Conservation (phyloP, 2,113 vertebrate species). For the Bubalus kerabau region DNA sequence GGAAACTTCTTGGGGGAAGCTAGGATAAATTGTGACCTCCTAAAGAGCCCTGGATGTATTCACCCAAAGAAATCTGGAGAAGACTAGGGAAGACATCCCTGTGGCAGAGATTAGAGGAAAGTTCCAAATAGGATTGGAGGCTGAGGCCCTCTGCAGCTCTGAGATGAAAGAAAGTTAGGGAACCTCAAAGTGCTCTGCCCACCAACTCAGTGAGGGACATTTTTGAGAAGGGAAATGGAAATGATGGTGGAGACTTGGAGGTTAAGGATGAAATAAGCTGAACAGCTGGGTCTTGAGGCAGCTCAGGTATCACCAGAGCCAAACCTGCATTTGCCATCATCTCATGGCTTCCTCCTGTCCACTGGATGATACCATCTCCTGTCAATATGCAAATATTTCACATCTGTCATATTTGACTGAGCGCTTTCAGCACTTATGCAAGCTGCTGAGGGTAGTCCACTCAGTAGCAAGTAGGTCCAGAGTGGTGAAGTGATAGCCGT, state of each 20-base stretch:
- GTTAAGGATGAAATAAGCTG: background rate
- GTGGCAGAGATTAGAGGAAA: background rate
- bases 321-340: background rate
- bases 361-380: background rate
- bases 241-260: background rate
- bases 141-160: background rate
- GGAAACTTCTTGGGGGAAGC: background rate
- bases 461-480: background rate
- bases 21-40: background rate
- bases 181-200: background rate
- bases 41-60: background rate
- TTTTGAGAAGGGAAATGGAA: background rate
- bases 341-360: background rate
- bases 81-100: background rate
- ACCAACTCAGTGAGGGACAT: background rate
- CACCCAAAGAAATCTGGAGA: background rate
- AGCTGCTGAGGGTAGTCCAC: background rate
- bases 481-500: background rate
- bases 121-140: background rate
- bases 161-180: background rate
- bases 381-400: background rate
- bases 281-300: background rate
- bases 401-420: background rate
- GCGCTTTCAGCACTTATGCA: background rate
- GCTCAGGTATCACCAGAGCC: background rate